Percentiles rank a stretch among this genome's conserved stretches.
Evolutionary conservation across 1,140 invertebrate species (phyloP).

Genomic region (Heliconius hewitsoni): DNA sequence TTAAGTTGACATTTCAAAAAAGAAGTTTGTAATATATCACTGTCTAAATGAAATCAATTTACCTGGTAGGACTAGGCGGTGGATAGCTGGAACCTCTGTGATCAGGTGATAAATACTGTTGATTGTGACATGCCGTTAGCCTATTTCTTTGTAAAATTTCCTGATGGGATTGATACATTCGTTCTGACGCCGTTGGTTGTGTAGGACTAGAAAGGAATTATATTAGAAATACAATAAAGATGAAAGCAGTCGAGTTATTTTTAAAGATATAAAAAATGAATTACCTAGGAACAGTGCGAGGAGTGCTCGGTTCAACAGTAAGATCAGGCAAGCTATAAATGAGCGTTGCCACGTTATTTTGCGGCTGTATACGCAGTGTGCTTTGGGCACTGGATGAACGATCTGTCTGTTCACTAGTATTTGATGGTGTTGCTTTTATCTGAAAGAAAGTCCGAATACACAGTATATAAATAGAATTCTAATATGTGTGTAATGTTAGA

Average conservation of each 20-base stretch:
- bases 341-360: slow-evolving; percentile 80
- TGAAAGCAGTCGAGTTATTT: background rate
- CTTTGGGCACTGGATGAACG: slow-evolving; percentile 71
- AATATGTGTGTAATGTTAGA: background rate
- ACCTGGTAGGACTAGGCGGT: slow-evolving; percentile 69
- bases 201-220: slow-evolving; percentile 41
- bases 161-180: slow-evolving; percentile 59
- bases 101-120: slow-evolving; percentile 74
- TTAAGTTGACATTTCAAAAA: background rate
- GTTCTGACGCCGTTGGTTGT: slow-evolving; percentile 54
- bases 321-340: slow-evolving; percentile 76
- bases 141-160: slow-evolving; percentile 53
- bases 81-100: slow-evolving; percentile 78
- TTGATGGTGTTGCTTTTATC: slow-evolving; percentile 16
- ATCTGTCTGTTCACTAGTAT: slow-evolving; percentile 21
- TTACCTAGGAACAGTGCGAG: slow-evolving; percentile 8
- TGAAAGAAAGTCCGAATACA: background rate
- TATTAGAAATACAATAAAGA: background rate
- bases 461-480: background rate
- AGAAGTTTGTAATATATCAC: background rate
- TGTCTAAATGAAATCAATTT: background rate
- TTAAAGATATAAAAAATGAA: too few relatives aligned
- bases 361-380: slow-evolving; percentile 88
- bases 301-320: slow-evolving; percentile 51
- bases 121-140: slow-evolving; percentile 45